Percentiles rank a stretch among this genome's conserved stretches.
Evolutionary conservation across 1,140 invertebrate genomes (phyloP).

Genomic region (Linepithema humile): DNA sequence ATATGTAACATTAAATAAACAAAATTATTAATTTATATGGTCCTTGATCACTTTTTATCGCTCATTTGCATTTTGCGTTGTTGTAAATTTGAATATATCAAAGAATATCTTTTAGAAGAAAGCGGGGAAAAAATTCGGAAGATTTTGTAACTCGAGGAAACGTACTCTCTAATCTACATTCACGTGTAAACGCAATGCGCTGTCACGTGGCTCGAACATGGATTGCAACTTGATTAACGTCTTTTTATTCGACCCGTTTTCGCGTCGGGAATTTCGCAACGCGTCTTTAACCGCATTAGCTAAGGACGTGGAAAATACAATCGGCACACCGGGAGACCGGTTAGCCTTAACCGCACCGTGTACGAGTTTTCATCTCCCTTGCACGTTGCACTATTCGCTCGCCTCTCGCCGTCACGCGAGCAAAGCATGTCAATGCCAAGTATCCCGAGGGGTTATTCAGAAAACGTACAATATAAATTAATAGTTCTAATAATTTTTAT

Average conservation of each 20-base stretch:
- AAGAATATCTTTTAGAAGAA: too few relatives aligned
- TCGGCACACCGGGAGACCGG: conserved; percentile 54
- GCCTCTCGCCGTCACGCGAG: conserved; percentile 42
- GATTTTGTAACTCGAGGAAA: too few relatives aligned
- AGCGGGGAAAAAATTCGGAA: too few relatives aligned
- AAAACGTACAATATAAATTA: background rate
- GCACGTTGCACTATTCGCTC: conserved; percentile 26
- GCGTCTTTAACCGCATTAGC: conserved; percentile 37
- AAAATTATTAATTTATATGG: too few relatives aligned
- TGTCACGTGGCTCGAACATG: background rate
- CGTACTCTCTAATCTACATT: background rate
- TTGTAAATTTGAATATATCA: too few relatives aligned
- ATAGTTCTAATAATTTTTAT: background rate
- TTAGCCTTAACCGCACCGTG: conserved; percentile 71
- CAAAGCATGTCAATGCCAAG: conserved; percentile 71
- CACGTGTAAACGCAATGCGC: background rate
- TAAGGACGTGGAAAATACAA: conserved; percentile 68
- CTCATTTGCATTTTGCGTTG: too few relatives aligned
- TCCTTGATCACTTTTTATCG: too few relatives aligned
- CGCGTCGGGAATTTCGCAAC: conserved; percentile 53
- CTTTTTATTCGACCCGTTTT: conserved; percentile 55
- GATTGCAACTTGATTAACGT: background rate
- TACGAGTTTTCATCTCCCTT: conserved; percentile 68
- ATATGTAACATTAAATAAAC: too few relatives aligned
- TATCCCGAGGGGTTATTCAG: conserved; percentile 13